A percentile compares a stretch with the other conserved stretches of the same genome.
Conservation (phyloP, 2,113 vertebrate species). For the Ifrita kowaldi region DNA sequence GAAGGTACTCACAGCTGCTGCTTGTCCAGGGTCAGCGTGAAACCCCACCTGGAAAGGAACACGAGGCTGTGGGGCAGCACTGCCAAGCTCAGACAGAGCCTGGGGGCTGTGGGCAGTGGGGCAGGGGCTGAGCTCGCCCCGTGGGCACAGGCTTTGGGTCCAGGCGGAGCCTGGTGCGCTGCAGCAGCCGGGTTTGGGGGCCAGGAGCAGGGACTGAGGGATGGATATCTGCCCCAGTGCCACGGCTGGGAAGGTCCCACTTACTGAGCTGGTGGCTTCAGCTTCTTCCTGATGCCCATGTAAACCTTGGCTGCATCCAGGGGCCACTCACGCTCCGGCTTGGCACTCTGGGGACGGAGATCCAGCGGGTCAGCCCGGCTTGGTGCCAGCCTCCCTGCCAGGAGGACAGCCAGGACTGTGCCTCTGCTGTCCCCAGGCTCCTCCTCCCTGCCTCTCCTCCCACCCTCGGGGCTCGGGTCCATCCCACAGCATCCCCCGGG, state of each 20-base stretch:
- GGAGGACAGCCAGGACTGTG: not conserved
- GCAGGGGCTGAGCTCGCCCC: rapidly evolving
- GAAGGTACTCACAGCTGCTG: conserved; percentile 89
- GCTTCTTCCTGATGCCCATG: conserved; percentile 89
- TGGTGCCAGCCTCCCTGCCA: not conserved
- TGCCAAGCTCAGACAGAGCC: not conserved
- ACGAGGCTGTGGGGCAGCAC: not conserved
- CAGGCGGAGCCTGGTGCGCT: not conserved
- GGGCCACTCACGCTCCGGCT: conserved; percentile 90
- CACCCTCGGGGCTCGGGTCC: rapidly evolving
- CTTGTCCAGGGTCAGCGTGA: conserved; percentile 88
- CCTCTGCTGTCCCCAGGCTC: not conserved
- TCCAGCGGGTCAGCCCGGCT: not conserved
- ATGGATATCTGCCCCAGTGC: not conserved
- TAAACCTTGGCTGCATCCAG: conserved; percentile 90
- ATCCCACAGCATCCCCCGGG: not conserved
- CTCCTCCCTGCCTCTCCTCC: not conserved
- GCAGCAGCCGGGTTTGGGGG: not conserved
- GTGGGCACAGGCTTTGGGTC: not conserved
- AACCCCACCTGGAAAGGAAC: conserved; percentile 83
- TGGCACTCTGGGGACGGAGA: conserved; percentile 78
- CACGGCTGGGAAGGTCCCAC: not conserved
- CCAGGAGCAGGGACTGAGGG: not conserved
- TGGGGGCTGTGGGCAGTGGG: rapidly evolving
- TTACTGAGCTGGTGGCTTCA: conserved; percentile 91